Evolutionary conservation across 2,888 invertebrate species (phyloP).

Genomic region (Dyspetes luteomarginatus): DNA sequence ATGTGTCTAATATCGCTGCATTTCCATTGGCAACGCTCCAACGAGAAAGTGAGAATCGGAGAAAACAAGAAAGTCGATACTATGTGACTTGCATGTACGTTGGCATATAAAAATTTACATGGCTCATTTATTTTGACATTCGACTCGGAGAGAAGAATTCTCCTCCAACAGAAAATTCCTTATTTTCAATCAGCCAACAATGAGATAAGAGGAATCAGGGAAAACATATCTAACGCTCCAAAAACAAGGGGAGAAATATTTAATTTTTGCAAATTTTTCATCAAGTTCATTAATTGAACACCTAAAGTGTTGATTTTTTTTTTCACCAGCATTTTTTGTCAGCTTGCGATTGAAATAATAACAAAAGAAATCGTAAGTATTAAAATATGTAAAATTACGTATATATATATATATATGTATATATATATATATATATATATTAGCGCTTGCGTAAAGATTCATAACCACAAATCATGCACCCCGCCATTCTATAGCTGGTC

Average conservation of each 20-base stretch:
- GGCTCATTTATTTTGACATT: not conserved
- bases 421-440: not conserved
- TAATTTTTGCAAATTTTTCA: not conserved
- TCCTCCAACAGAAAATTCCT: too few relatives aligned
- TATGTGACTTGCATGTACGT: too few relatives aligned
- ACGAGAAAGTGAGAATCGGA: slow-evolving; percentile 40
- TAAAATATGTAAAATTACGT: not conserved
- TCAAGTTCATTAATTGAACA: not conserved
- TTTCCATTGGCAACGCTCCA: slow-evolving; percentile 14
- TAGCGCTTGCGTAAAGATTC: not conserved
- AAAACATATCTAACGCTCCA: too few relatives aligned
- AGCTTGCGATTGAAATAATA: not conserved
- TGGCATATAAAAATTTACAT: slow-evolving; percentile 27
- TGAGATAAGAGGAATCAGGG: too few relatives aligned
- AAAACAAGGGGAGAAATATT: too few relatives aligned
- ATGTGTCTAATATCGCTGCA: slow-evolving; percentile 6
- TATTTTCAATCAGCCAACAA: too few relatives aligned
- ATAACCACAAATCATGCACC: not conserved
- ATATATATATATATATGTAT: not conserved
- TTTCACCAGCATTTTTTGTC: not conserved
- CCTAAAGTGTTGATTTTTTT: not conserved
- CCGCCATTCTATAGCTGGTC: not conserved
- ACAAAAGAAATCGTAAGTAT: not conserved
- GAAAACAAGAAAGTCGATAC: slow-evolving; percentile 43
- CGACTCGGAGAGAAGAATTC: too few relatives aligned